Conservation (phyloP, 2,797 vertebrate genomes). For the Holocentrus rufus region DNA sequence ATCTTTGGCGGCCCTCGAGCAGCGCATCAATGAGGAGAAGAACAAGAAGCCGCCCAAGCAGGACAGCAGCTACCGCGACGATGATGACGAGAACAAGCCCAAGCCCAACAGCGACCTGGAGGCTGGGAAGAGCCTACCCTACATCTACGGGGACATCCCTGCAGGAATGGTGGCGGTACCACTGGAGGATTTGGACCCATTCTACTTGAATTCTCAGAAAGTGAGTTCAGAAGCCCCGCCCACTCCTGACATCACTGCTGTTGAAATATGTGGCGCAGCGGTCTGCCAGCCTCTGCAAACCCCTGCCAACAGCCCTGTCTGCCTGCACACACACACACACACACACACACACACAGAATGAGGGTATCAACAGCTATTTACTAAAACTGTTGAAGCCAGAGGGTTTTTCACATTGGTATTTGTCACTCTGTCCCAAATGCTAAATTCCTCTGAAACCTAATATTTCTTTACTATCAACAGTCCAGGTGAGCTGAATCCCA, state of each 20-base stretch:
- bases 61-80: conserved; percentile 97
- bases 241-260: neutral
- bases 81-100: conserved; percentile 97
- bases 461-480: neutral
- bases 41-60: conserved; percentile 94
- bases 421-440: conserved; percentile 34
- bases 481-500: neutral
- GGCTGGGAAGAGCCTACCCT: conserved; percentile 95
- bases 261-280: neutral
- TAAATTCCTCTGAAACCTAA: neutral
- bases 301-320: neutral
- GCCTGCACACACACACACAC: neutral
- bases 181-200: conserved; percentile 98
- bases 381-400: neutral
- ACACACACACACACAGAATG: conserved; percentile 9
- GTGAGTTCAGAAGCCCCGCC: conserved; percentile 80
- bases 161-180: conserved; percentile 91
- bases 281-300: neutral
- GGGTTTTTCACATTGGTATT: neutral
- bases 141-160: conserved; percentile 98
- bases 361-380: neutral
- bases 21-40: conserved; percentile 93
- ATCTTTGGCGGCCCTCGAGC: conserved; percentile 96
- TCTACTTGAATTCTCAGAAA: conserved; percentile 94
- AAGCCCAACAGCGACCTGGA: conserved; percentile 97